phyloP scores from a whole-genome alignment of 2,888 invertebrate species.

The Caenorhabditis sulstoni region DNA sequence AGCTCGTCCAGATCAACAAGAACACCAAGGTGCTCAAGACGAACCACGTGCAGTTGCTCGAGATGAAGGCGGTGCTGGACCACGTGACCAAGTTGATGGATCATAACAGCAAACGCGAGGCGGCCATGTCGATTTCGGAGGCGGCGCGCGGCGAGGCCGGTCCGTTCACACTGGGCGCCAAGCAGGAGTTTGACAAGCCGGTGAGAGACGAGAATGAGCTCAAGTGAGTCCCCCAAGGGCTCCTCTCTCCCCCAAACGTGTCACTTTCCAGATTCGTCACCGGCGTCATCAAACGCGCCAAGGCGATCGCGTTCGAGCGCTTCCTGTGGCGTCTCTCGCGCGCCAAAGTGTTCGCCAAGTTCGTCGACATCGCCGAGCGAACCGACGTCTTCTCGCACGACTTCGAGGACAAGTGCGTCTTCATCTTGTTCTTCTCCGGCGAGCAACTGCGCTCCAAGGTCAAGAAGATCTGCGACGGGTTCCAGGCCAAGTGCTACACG shows the following conservation, averaged over 20 bases:
- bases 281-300: constrained; percentile 94
- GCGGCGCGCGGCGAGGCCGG: constrained; percentile 69
- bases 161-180: constrained; percentile 60
- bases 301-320: constrained; percentile 94
- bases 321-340: constrained; percentile 98
- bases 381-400: constrained; percentile 63
- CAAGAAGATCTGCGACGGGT: constrained; percentile 98
- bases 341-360: constrained; percentile 86
- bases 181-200: constrained; percentile 63
- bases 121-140: constrained; percentile 74
- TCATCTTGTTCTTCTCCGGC: constrained; percentile 88
- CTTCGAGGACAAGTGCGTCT: constrained; percentile 96
- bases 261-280: constrained; percentile 89
- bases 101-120: constrained; percentile 68
- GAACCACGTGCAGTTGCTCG: constrained; percentile 72
- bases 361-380: constrained; percentile 65
- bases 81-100: constrained; percentile 70
- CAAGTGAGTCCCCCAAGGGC: too few species aligned
- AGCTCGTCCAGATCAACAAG: constrained; percentile 70
- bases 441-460: constrained; percentile 95
- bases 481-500: constrained; percentile 92
- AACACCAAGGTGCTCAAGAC: constrained; percentile 68
- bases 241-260: too few species aligned
- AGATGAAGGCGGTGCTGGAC: constrained; percentile 75
- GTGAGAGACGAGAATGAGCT: constrained; percentile 66